Percentiles rank a stretch among this genome's conserved stretches.
Evolutionary conservation across 2,797 vertebrate species (phyloP).

Genomic region (Sphaeramia orbicularis): DNA sequence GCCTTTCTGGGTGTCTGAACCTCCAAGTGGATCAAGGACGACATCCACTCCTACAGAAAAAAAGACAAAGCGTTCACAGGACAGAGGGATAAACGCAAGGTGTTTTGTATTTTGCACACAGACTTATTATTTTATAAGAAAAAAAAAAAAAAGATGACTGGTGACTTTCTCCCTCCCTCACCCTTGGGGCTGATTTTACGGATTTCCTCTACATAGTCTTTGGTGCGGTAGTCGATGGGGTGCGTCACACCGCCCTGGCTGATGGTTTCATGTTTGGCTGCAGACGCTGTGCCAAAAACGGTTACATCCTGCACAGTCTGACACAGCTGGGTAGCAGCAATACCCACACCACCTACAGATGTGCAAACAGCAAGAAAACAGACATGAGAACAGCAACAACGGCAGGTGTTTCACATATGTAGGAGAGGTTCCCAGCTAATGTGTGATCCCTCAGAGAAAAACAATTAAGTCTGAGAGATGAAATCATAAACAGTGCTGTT

Average conservation of each 20-base stretch:
- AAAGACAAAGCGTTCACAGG: not conserved
- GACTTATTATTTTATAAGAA: not conserved
- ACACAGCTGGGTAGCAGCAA: constrained; percentile 92
- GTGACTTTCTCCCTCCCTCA: constrained; percentile 41
- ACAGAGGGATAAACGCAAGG: not conserved
- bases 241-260: constrained; percentile 89
- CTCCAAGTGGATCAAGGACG: constrained; percentile 92
- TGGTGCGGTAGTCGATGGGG: constrained; percentile 92
- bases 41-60: constrained; percentile 88
- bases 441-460: not conserved
- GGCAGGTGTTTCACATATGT: constrained; percentile 6
- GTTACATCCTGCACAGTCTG: constrained; percentile 90
- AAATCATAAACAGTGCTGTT: no score
- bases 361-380: constrained; percentile 17
- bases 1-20: constrained; percentile 90
- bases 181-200: constrained; percentile 92
- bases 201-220: constrained; percentile 91
- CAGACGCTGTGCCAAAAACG: constrained; percentile 92
- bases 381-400: not conserved
- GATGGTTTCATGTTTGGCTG: constrained; percentile 90
- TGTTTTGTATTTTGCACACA: not conserved
- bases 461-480: no score
- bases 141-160: not conserved
- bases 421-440: not conserved
- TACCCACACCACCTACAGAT: constrained; percentile 89